Conservation (phyloP, 2,888 invertebrate genomes). For the Argyresthia albistria region DNA sequence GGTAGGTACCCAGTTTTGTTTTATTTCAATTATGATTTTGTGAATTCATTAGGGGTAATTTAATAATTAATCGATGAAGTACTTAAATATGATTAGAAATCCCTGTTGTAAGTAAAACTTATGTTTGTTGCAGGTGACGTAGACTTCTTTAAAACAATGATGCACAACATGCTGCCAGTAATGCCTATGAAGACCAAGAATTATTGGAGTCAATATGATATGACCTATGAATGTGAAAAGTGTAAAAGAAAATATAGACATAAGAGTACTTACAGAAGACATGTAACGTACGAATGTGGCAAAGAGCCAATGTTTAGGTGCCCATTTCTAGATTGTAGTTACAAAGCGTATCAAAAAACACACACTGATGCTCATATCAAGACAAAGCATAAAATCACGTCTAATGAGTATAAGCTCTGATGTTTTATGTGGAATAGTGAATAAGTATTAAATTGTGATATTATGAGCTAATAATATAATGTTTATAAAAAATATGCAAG, state of each 20-base stretch:
- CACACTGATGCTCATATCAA: constrained; percentile 66
- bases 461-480: constrained; percentile 29
- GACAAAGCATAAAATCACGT: constrained; percentile 63
- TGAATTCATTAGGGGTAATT: no score
- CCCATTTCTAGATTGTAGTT: constrained; percentile 59
- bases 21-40: constrained; percentile 1
- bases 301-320: constrained; percentile 71
- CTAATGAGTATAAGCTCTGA: constrained; percentile 39
- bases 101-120: no score
- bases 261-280: constrained; percentile 80
- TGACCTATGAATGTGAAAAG: constrained; percentile 71
- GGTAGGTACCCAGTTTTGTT: constrained; percentile 14
- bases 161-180: constrained; percentile 61
- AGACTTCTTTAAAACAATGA: constrained; percentile 65
- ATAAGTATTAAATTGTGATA: constrained; percentile 45
- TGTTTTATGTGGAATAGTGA: constrained; percentile 12
- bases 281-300: constrained; percentile 78
- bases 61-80: no score
- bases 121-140: constrained; percentile 64
- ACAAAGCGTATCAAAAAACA: constrained; percentile 66
- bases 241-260: constrained; percentile 83
- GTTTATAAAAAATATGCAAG: no score
- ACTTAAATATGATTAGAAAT: no score
- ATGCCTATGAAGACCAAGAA: constrained; percentile 66
- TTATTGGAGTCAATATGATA: constrained; percentile 61